Percentiles rank a stretch among this genome's conserved stretches.
These are phyloP conservation scores for Bos indicus DNA, from an alignment of 2,113 vertebrate species.

Conservation along the genomic window DNA sequence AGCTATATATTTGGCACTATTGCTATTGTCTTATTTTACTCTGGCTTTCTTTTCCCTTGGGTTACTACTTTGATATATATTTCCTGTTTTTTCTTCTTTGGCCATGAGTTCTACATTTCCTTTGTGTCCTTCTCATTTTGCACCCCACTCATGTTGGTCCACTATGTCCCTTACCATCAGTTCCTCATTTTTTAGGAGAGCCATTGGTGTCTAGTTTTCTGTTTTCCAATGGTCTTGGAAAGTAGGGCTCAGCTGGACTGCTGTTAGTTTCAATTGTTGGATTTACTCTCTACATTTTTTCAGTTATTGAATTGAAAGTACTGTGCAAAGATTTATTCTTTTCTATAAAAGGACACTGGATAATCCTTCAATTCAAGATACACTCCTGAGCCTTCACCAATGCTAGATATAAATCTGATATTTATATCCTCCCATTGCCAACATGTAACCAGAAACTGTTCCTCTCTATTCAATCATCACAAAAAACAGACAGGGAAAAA, in stretches of 20 bases:
- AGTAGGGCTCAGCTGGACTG: conserved; percentile 21
- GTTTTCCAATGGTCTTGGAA: neutral
- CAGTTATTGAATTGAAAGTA: conserved; percentile 28
- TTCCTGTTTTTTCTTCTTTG: neutral
- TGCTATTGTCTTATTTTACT: neutral
- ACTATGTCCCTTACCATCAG: neutral
- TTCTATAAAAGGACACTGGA: conserved; percentile 10
- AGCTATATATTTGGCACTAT: neutral
- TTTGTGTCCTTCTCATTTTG: neutral
- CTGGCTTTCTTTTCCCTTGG: neutral
- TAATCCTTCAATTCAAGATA: conserved; percentile 40
- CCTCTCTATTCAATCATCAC: neutral
- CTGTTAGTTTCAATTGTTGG: conserved; percentile 27
- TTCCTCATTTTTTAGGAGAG: neutral
- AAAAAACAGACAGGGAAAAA: neutral
- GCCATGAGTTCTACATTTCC: neutral
- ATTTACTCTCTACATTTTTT: conserved; percentile 37
- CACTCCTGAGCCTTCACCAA: conserved; percentile 7
- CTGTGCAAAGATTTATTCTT: conserved; percentile 44
- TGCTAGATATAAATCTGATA: neutral
- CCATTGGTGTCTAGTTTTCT: neutral
- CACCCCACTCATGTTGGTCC: neutral
- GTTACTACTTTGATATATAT: neutral
- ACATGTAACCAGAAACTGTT: neutral
- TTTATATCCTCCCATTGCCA: neutral